Evolutionary conservation across 2,888 invertebrate genomes (phyloP), one percentile per base, ranked within the genome.

Genomic region (Autographa pulchrina): DNA sequence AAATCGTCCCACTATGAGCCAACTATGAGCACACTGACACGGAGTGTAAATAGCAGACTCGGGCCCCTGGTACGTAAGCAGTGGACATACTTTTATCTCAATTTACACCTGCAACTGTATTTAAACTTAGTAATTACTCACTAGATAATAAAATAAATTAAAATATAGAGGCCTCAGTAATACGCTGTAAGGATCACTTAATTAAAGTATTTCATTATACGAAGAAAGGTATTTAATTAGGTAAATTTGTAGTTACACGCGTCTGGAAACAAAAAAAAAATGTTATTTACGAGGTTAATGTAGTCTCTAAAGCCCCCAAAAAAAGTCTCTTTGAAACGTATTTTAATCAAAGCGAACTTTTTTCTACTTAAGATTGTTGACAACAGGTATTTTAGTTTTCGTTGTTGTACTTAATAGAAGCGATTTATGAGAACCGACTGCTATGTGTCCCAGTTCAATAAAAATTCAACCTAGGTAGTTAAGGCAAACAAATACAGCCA

Each of bases 21-120:
- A n/a, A n/a, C n/a, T n/a, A n/a, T n/a, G n/a, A n/a, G n/a, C n/a
- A n/a, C n/a, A n/a, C n/a, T n/a, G n/a, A n/a, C n/a, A n/a, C n/a
- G n/a, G n/a, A n/a, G n/a, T n/a, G n/a, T n/a, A n/a, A n/a, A n/a
- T n/a, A n/a, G n/a, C n/a, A n/a, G n/a, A n/a, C n/a, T n/a, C n/a
- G n/a, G n/a, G n/a, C n/a, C n/a, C n/a, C 38, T 38, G 2, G 11
- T 8, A 38, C 11, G 38, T 38, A 70, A 79, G 18, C 48, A 69
- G 38, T 61, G 25, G 73, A 48, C 52, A 62, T 69, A 77, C 80
- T 78, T 67, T 56, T 63, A 63, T 74, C 60, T 73, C 70, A 77
- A 73, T 62, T 59, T 69, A 65, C 77, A 80, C 69, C 74, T 77
- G 80, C 67, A 3, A 54, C 8, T 62, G 25, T 41, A 52, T 43